Conservation (phyloP, 2,797 vertebrate genomes). For the Acipenser ruthenus region DNA sequence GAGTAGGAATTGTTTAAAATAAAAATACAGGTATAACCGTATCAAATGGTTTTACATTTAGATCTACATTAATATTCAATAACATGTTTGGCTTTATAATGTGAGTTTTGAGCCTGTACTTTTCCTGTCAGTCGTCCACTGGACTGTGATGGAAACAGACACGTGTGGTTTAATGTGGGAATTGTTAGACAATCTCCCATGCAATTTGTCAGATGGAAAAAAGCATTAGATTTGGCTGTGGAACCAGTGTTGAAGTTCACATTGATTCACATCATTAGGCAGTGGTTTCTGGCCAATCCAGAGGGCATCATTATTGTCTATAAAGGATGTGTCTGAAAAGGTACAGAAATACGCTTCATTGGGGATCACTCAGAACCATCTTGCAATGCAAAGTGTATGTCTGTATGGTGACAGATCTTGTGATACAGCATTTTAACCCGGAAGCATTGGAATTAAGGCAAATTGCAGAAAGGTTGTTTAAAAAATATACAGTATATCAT, state of each 20-base stretch:
- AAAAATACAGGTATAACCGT: too few species aligned
- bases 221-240: constrained; percentile 12
- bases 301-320: constrained; percentile 11
- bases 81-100: constrained; percentile 27
- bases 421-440: constrained; percentile 19
- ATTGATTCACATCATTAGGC: constrained; percentile 12
- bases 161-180: constrained; percentile 11
- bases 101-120: constrained; percentile 14
- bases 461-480: too few species aligned
- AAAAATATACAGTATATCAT: too few species aligned
- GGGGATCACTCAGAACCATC: constrained; percentile 10
- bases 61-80: too few species aligned
- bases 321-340: constrained; percentile 23
- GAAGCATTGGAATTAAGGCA: background rate
- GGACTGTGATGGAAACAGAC: constrained; percentile 30
- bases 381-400: background rate
- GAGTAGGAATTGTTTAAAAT: too few species aligned
- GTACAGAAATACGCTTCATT: constrained; percentile 12
- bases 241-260: constrained; percentile 12
- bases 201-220: constrained; percentile 3
- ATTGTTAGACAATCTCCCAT: constrained; percentile 11
- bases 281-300: constrained; percentile 14
- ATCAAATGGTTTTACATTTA: too few species aligned
- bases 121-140: constrained; percentile 18
- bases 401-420: constrained; percentile 5